Evolutionary conservation across 2,113 vertebrate species (phyloP), one percentile per base, ranked within the genome.

Genomic region (Menidia beryllina): DNA sequence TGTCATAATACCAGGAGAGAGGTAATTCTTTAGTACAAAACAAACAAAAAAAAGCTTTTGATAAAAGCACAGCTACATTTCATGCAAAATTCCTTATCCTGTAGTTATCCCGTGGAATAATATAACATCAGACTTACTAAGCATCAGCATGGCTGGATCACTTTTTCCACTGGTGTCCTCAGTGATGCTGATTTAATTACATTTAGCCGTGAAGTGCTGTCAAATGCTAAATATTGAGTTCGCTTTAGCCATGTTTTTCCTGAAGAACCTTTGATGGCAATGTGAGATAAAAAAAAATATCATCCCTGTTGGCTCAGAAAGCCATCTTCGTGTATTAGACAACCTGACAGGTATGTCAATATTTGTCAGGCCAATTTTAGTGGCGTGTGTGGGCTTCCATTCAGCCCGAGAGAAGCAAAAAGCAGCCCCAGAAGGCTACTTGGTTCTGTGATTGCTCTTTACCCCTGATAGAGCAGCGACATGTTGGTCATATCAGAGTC

Each of bases 281-380:
- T 26, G 36, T 50, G 24, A 61, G 53, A 61, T n/a, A n/a, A n/a
- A n/a, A n/a, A 45, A 39, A 45, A 56, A 45, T 2, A 7, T 49
- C 4, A 0, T 30, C 78, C 67, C 75, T 59, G 7, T 24, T 58
- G 76, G 61, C 76, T 63, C 60, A 68, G 59, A 49, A n/a, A 68
- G 72, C 62, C 56, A 63, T 81, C 79, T 77, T 79, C 73, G 79
- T 65, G 43, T 80, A 85, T 88, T 65, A 79, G 52, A 79, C 34
- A 13, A 24, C 19, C 72, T 86, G 83, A 82, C 77, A 78, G 77
- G 48, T 69, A 38, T 54, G 79, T 86, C 89, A 83, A 87, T 89
- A 88, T 86, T 73, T 81, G 69, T 67, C 54, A 75, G 47, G 69
- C 43, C 21, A 41, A 67, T 75, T 77, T 75, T 53, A 21, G 23